Percentiles rank a stretch among this genome's conserved stretches.
These are phyloP conservation scores for Drosophila erecta DNA, from an alignment of 1,140 invertebrate species.

Conservation along the genomic window DNA sequence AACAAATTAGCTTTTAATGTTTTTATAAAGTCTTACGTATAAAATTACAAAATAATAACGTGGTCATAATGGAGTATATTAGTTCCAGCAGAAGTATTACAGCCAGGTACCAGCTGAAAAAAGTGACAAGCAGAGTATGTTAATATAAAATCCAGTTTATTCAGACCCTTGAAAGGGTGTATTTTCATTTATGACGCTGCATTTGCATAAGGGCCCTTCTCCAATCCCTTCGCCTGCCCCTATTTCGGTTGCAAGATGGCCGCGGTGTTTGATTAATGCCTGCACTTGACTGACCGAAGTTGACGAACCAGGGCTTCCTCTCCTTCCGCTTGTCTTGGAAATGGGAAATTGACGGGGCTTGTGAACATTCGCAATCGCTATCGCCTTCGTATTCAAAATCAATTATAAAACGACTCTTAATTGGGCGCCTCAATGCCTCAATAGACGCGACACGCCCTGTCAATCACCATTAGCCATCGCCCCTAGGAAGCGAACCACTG, in stretches of 20 bases:
- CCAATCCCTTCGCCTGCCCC: neutral
- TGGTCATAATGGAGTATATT: too few relatives aligned
- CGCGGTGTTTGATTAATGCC: conserved; percentile 69
- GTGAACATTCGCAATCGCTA: conserved; percentile 6
- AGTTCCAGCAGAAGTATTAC: neutral
- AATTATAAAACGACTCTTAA: conserved; percentile 77
- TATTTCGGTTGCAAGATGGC: conserved; percentile 46
- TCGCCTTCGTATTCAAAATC: conserved; percentile 64
- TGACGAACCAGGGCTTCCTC: conserved; percentile 22
- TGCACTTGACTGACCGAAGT: conserved; percentile 72
- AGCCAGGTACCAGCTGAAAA: neutral
- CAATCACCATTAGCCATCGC: conserved; percentile 75
- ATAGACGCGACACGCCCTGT: conserved; percentile 78
- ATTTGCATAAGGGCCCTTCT: conserved; percentile 43
- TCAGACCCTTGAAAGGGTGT: neutral
- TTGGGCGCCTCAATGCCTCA: conserved; percentile 78
- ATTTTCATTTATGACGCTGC: conserved; percentile 43
- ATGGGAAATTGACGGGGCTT: conserved; percentile 36
- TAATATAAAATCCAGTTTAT: neutral
- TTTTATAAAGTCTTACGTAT: too few relatives aligned
- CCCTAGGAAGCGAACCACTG: conserved; percentile 45
- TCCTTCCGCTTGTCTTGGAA: conserved; percentile 13
- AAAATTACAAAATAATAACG: too few relatives aligned
- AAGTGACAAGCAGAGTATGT: neutral
- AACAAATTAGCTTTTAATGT: too few relatives aligned